Conservation (phyloP, 2,113 vertebrate genomes). For the Archilochus colubris region DNA sequence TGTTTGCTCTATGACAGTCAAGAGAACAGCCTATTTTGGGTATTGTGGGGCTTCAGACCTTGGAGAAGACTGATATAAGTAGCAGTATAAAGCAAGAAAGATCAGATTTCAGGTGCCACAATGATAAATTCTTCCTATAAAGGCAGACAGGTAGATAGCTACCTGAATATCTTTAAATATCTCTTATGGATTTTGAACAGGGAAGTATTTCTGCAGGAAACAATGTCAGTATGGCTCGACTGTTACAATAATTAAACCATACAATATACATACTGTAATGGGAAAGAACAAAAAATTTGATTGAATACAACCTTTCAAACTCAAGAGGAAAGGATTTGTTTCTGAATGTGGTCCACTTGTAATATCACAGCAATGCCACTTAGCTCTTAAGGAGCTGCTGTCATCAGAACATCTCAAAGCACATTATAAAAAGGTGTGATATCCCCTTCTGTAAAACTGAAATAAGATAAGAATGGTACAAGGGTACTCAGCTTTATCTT, state of each 20-base stretch:
- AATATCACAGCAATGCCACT: not conserved
- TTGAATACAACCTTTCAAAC: not conserved
- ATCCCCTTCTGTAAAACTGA: not conserved
- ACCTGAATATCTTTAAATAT: not conserved
- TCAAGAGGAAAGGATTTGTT: not conserved
- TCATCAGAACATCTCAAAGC: not conserved
- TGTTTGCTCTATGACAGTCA: not conserved
- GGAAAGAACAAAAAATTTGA: not conserved
- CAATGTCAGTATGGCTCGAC: not conserved
- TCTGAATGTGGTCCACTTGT: slow-evolving; percentile 37
- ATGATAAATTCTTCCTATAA: not conserved
- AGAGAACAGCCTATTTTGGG: not conserved
- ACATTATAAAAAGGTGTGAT: not conserved
- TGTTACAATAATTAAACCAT: not conserved
- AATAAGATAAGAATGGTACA: not conserved
- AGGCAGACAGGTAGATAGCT: not conserved
- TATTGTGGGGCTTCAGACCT: not conserved
- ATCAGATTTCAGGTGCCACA: not conserved
- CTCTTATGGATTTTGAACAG: not conserved
- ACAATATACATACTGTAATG: not conserved
- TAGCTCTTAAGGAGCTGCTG: slow-evolving; percentile 2
- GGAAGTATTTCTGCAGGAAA: not conserved
- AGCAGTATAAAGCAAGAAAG: not conserved
- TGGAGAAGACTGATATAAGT: not conserved
- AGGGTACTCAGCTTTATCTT: not conserved